Base-by-base conservation (phyloP, 2,797 vertebrate genomes). In the Denticeps clupeoides region DNA sequence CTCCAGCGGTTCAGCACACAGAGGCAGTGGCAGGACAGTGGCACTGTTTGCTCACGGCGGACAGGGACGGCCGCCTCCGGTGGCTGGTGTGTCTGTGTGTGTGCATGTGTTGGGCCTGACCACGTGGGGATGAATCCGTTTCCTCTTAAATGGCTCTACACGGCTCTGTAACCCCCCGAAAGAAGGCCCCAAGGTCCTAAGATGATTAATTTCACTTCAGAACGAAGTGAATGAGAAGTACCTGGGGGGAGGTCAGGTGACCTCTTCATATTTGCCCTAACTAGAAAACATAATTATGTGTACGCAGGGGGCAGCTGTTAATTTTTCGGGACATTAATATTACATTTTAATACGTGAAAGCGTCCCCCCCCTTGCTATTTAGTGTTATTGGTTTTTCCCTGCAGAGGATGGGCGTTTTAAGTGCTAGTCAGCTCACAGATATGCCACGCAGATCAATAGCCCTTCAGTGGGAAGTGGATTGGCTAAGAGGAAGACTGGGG, bases 1-100 rank as follows among this genome's bases (percentile, higher is more conserved):
- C 88, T 86, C 77, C 68, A 82, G 88, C 87, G 88, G 84, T 80
- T 79, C 79, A 18, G 33, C 76, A 79, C 66, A 85, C 83, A n/a
- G n/a, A n/a, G n/a, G n/a, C 40, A 37, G 12, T 46, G 38, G 22
- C 8, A 29, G n/a, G n/a, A n/a, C n/a, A n/a, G n/a, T n/a, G n/a
- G n/a, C n/a, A n/a, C n/a, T n/a, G n/a, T n/a, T n/a, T n/a, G n/a
- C n/a, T n/a, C n/a, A n/a, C n/a, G n/a, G n/a, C n/a, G n/a, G n/a
- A n/a, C n/a, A n/a, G n/a, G n/a, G n/a, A n/a, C n/a, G n/a, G n/a
- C n/a, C n/a, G n/a, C n/a, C n/a, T n/a, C n/a, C n/a, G n/a, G n/a
- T n/a, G n/a, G n/a, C n/a, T n/a, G n/a, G 2, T 21, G 35, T 38
- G 35, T 19, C 9, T 5, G 19, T 6, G 9, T 28, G 33, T 18